phyloP scores from a whole-genome alignment of 2,113 vertebrate genomes.

The Setophaga petechia region DNA sequence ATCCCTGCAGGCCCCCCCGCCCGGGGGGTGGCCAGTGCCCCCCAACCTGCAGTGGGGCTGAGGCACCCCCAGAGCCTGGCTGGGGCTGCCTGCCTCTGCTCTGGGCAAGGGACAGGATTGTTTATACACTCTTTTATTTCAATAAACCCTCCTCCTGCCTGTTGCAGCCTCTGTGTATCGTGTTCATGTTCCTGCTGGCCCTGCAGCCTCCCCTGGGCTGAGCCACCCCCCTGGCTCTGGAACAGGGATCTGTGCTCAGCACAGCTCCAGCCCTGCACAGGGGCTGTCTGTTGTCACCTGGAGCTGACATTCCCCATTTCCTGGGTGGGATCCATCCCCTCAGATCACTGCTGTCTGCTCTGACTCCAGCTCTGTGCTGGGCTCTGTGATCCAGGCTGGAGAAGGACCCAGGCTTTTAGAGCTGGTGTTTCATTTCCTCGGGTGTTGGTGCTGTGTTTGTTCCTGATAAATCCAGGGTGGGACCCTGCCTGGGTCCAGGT shows the following conservation, averaged over 20 bases:
- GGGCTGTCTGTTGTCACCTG: background rate
- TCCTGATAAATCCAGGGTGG: background rate
- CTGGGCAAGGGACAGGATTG: background rate
- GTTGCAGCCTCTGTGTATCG: fast-evolving
- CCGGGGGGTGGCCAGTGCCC: slow-evolving; percentile 61
- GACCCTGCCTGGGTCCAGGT: background rate
- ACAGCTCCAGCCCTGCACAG: fast-evolving
- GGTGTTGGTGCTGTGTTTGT: background rate
- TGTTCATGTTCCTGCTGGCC: fast-evolving
- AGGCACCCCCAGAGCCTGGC: background rate
- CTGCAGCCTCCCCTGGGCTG: fast-evolving
- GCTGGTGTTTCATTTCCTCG: background rate
- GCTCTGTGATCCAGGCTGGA: background rate
- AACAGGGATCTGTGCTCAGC: fast-evolving
- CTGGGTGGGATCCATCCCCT: background rate
- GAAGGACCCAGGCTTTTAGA: background rate
- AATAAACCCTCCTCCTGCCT: background rate
- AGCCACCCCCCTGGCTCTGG: fast-evolving
- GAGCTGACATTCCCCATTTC: fast-evolving
- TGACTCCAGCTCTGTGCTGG: background rate
- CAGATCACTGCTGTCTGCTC: fast-evolving
- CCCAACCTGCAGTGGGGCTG: slow-evolving; percentile 78
- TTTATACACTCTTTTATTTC: background rate
- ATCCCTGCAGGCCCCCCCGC: slow-evolving; percentile 73
- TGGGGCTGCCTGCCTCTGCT: background rate